Percentiles rank a stretch among this genome's conserved stretches.
Conservation (phyloP, 2,888 invertebrate species). For the Lasius platythorax region DNA sequence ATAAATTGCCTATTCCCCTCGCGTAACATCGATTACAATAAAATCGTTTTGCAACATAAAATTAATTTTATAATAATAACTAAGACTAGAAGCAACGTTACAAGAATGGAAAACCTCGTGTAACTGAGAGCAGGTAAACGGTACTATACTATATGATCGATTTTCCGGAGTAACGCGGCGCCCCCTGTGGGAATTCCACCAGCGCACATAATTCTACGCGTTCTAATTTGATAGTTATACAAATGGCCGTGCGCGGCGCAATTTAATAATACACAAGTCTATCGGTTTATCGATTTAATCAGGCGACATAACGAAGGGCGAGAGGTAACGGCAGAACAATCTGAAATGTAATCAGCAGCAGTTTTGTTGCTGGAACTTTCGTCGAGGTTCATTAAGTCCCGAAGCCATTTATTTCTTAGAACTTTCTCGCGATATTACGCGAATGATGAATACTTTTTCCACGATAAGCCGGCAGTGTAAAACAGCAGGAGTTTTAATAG, state of each 20-base stretch:
- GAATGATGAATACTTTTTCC: slow-evolving; percentile 54
- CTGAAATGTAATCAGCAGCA: slow-evolving; percentile 51
- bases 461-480: slow-evolving; percentile 34
- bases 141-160: slow-evolving; percentile 27
- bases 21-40: neutral
- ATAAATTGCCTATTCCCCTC: neutral
- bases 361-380: slow-evolving; percentile 46
- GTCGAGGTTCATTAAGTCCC: slow-evolving; percentile 49
- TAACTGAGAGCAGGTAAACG: slow-evolving; percentile 7
- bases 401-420: slow-evolving; percentile 52
- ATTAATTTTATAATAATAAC: neutral
- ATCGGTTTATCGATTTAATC: slow-evolving; percentile 54
- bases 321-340: slow-evolving; percentile 36
- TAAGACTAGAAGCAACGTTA: neutral
- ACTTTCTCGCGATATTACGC: slow-evolving; percentile 54
- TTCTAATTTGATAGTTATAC: slow-evolving; percentile 48
- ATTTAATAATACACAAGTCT: slow-evolving; percentile 57
- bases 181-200: slow-evolving; percentile 6
- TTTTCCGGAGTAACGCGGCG: slow-evolving; percentile 33
- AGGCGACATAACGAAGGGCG: slow-evolving; percentile 41
- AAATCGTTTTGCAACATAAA: neutral
- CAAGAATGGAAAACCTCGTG: neutral
- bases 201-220: slow-evolving; percentile 44
- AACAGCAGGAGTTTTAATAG: slow-evolving; percentile 52
- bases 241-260: slow-evolving; percentile 40